These are phyloP conservation scores for Peromyscus aztecus DNA, from an alignment of 2,797 vertebrate genomes.

Conservation along the genomic window DNA sequence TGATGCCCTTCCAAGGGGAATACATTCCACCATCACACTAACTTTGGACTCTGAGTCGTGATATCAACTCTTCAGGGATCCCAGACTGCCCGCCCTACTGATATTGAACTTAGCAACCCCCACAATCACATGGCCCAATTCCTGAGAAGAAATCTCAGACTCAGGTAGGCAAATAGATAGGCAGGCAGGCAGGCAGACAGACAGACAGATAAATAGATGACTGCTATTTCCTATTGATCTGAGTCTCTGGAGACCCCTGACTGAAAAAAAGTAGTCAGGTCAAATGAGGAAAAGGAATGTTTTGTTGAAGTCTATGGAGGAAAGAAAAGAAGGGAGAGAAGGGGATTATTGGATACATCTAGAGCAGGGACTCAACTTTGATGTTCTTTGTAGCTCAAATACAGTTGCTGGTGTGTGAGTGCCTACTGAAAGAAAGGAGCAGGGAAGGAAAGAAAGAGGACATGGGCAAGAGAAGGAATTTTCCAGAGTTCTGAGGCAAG, in stretches of 20 bases:
- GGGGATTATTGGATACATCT: not conserved
- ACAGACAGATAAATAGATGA: not conserved
- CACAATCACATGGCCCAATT: not conserved
- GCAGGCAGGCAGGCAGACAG: not conserved
- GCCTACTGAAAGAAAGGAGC: not conserved
- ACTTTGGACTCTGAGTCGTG: not conserved
- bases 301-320: not conserved
- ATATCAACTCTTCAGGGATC: not conserved
- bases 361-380: not conserved
- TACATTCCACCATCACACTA: not conserved
- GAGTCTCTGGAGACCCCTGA: not conserved
- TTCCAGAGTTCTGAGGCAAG: not conserved
- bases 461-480: not conserved
- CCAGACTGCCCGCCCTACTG: not conserved
- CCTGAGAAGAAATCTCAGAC: not conserved
- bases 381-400: not conserved
- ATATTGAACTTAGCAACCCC: not conserved
- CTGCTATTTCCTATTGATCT: not conserved
- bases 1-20: not conserved
- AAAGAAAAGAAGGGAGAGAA: not conserved
- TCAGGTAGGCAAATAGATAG: too few relatives aligned
- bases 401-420: not conserved
- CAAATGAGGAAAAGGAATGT: not conserved
- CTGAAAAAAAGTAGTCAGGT: constrained; percentile 6
- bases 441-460: not conserved